phyloP scores from a whole-genome alignment of 2,888 invertebrate species.

The Nephrotoma guestfalica region DNA sequence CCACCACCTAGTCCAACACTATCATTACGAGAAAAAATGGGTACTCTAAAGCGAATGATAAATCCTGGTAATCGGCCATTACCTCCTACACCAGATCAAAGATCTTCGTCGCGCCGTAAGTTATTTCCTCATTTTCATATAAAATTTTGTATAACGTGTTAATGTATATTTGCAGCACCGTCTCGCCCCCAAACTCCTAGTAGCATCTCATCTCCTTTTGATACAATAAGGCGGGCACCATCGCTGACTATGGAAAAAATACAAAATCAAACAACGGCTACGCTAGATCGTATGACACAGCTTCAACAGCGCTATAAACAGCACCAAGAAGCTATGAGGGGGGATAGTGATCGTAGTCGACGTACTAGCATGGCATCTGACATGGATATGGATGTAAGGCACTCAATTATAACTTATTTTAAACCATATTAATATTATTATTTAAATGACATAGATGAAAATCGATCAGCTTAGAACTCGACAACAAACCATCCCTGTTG shows the following conservation, averaged over 20 bases:
- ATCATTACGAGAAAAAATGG: constrained; percentile 20
- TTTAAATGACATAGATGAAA: neutral
- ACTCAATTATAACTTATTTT: neutral
- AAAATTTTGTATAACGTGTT: neutral
- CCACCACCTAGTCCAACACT: constrained; percentile 18
- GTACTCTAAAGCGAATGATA: constrained; percentile 17
- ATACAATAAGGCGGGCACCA: constrained; percentile 29
- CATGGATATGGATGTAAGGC: constrained; percentile 21
- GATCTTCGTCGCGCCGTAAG: neutral
- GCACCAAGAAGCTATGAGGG: constrained; percentile 38
- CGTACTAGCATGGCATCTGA: constrained; percentile 15
- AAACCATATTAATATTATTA: neutral
- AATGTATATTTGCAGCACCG: constrained; percentile 19
- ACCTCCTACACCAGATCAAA: constrained; percentile 35
- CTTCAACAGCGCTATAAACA: constrained; percentile 42
- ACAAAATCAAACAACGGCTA: constrained; percentile 30
- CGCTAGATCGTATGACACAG: constrained; percentile 30
- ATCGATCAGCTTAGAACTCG: constrained; percentile 5
- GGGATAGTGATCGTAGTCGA: constrained; percentile 9
- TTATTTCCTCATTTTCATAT: neutral
- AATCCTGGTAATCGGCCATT: constrained; percentile 33
- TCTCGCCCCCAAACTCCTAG: constrained; percentile 15
- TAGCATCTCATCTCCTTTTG: constrained; percentile 25
- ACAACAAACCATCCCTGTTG: constrained; percentile 10
- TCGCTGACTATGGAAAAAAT: constrained; percentile 32